phyloP scores from a whole-genome alignment of 2,888 invertebrate genomes.

The Oligia latruncula region DNA sequence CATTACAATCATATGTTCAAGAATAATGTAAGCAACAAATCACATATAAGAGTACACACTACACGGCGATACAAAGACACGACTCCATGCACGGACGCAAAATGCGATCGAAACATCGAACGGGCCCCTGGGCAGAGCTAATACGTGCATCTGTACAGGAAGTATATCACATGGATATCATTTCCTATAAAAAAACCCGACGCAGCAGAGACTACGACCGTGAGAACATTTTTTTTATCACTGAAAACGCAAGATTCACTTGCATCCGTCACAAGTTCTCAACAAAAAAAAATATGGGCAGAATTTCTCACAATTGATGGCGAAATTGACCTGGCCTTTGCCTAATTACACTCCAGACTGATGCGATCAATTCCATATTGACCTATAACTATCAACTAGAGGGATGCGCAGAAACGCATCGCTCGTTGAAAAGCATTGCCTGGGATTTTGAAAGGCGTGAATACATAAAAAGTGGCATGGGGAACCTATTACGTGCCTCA shows the following conservation, averaged over 20 bases:
- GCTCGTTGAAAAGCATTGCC: slow-evolving; percentile 74
- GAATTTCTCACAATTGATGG: slow-evolving; percentile 73
- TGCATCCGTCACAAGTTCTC: slow-evolving; percentile 74
- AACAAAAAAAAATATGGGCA: slow-evolving; percentile 74
- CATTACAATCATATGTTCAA: slow-evolving; percentile 76
- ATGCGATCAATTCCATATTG: slow-evolving; percentile 62
- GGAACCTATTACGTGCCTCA: slow-evolving; percentile 79
- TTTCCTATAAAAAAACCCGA: slow-evolving; percentile 71
- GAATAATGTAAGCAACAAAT: slow-evolving; percentile 50
- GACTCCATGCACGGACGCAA: slow-evolving; percentile 56
- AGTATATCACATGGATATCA: slow-evolving; percentile 75
- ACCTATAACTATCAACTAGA: slow-evolving; percentile 71
- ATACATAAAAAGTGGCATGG: slow-evolving; percentile 82
- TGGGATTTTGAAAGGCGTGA: slow-evolving; percentile 81
- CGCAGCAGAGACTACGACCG: slow-evolving; percentile 76
- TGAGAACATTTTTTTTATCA: slow-evolving; percentile 81
- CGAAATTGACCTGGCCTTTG: slow-evolving; percentile 80
- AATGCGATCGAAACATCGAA: slow-evolving; percentile 58
- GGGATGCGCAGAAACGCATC: slow-evolving; percentile 82
- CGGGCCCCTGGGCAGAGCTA: slow-evolving; percentile 62
- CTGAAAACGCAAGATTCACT: slow-evolving; percentile 74
- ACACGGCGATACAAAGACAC: slow-evolving; percentile 54
- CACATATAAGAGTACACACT: slow-evolving; percentile 30
- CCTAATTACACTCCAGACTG: slow-evolving; percentile 70
- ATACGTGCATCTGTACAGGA: slow-evolving; percentile 77